Conservation (phyloP, 1,140 invertebrate species). For the Diabrotica virgifera region DNA sequence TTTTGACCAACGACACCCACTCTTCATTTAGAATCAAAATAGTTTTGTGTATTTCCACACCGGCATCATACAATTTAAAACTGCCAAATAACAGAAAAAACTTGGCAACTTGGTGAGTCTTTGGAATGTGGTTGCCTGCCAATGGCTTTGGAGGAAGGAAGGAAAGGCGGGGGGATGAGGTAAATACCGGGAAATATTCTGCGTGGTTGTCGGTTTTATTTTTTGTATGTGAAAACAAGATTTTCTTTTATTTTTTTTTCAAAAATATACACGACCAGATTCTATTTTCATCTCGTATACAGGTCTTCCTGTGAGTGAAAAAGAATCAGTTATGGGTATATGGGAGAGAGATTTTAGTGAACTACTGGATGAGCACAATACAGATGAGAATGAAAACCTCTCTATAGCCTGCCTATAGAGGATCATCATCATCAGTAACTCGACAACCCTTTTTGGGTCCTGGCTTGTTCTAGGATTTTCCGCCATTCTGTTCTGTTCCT, state of each 20-base stretch:
- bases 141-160: constrained; percentile 1
- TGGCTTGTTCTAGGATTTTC: too few relatives aligned
- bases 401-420: too few relatives aligned
- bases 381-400: too few relatives aligned
- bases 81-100: constrained; percentile 2
- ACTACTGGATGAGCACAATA: too few relatives aligned
- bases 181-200: neutral
- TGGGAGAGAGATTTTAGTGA: too few relatives aligned
- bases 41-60: neutral
- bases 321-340: too few relatives aligned
- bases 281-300: too few relatives aligned
- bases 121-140: neutral
- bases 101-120: neutral
- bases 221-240: neutral
- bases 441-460: too few relatives aligned
- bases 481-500: too few relatives aligned
- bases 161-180: neutral
- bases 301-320: too few relatives aligned
- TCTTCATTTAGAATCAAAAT: neutral
- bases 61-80: neutral
- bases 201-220: neutral
- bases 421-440: too few relatives aligned
- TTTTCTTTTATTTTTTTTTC: neutral
- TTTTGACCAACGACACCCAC: neutral
- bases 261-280: neutral